Conservation (phyloP, 2,797 vertebrate species). For the Sebastes goodei region DNA sequence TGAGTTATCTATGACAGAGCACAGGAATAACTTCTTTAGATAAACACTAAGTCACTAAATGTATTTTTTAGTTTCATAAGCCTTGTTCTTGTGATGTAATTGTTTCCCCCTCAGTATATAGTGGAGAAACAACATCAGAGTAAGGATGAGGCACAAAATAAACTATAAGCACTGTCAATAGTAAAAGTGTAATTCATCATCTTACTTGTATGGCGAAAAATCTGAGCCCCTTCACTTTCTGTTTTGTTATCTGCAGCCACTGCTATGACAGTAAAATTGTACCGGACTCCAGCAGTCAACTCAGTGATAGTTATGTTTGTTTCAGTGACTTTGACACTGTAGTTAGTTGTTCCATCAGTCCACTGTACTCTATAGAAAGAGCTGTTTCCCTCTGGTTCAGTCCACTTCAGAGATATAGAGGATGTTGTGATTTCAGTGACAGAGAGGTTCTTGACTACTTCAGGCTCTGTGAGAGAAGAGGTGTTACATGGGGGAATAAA, state of each 20-base stretch:
- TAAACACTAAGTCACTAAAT: too few species aligned
- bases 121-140: not conserved
- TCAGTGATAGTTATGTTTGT: not conserved
- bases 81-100: not conserved
- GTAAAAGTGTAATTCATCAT: not conserved
- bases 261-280: not conserved
- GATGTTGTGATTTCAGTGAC: constrained; percentile 20
- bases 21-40: too few species aligned
- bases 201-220: not conserved
- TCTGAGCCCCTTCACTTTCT: not conserved
- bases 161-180: not conserved
- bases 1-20: too few species aligned
- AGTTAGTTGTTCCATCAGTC: too few species aligned
- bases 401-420: constrained; percentile 30
- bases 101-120: not conserved
- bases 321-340: not conserved
- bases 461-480: constrained; percentile 26
- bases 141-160: not conserved
- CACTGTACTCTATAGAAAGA: constrained; percentile 34
- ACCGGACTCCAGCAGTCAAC: constrained; percentile 12
- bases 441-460: not conserved
- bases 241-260: constrained; percentile 19
- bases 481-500: not conserved
- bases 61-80: not conserved
- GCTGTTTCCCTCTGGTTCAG: constrained; percentile 7